A percentile compares a stretch with the other conserved stretches of the same genome.
phyloP scores from a whole-genome alignment of 2,113 vertebrate genomes.

The Atractosteus spatula region DNA sequence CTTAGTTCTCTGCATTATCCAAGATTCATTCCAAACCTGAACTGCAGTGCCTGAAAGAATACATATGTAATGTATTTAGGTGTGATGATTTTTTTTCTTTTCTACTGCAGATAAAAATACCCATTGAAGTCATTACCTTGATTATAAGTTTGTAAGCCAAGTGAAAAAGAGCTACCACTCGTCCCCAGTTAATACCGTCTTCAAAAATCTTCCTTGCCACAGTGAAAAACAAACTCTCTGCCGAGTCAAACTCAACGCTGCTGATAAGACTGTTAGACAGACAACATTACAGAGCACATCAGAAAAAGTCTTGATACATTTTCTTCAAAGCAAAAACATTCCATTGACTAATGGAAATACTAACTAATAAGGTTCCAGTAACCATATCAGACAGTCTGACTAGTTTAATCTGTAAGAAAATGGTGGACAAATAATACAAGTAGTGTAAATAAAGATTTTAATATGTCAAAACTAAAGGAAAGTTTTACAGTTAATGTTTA shows the following conservation, averaged over 20 bases:
- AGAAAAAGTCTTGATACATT: background rate
- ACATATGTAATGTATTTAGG: no score
- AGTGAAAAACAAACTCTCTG: constrained; percentile 60
- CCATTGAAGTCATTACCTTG: constrained; percentile 47
- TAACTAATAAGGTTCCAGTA: background rate
- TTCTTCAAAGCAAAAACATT: background rate
- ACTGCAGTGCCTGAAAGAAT: no score
- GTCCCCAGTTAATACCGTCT: constrained; percentile 70
- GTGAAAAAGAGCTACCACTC: constrained; percentile 67
- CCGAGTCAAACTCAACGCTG: constrained; percentile 55
- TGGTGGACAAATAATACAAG: no score
- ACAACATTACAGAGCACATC: background rate
- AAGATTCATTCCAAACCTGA: no score
- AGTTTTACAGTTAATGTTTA: no score
- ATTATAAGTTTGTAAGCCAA: constrained; percentile 65
- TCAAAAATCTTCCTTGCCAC: constrained; percentile 64
- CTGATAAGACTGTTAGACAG: constrained; percentile 51
- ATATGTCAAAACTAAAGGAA: no score
- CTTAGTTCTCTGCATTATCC: no score
- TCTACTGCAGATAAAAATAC: no score
- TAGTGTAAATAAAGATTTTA: no score
- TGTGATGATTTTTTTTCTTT: no score
- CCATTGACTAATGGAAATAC: background rate
- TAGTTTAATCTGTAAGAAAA: no score
- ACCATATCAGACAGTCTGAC: background rate